Base-by-base conservation (phyloP, 2,888 invertebrate species). In the Adelphocoris suturalis region DNA sequence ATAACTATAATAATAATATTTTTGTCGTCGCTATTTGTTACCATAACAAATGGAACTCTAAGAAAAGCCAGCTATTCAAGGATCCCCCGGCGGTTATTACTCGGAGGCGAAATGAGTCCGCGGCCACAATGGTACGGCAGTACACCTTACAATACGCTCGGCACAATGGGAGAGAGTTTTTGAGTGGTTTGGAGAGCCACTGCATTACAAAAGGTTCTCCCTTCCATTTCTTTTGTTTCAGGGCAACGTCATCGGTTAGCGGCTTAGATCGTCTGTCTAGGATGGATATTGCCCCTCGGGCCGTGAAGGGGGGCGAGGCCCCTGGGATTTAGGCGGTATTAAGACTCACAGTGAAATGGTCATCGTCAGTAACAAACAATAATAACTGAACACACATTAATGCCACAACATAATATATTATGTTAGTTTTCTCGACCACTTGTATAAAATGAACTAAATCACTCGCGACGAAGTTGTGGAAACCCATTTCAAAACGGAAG, bases 161-260 rank as follows among this genome's bases (percentile, higher is more conserved):
- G n/a, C 68, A 68, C 68, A 68, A 68, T 68, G 27, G 68, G 23
- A 68, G 68, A 68, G 68, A 61, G 61, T 61, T 68, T 68, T 68
- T 68, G 68, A 68, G 68, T 23, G 68, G 68, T 68, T 68, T 68
- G 68, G 68, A 68, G 68, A 68, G 68, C 19, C 23, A n/a, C n/a
- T 19, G 11, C 19, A 12, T 19, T 68, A 19, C n/a, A n/a, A 68
- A 68, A 68, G 19, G 68, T n/a, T 68, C 19, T 19, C 19, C 68
- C 68, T 19, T 68, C 19, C 68, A 7, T 23, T 13, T 23, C 68
- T 68, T 68, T 68, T 68, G 68, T 68, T 68, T 23, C 68, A 68
- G 68, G 19, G 23, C 68, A 23, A 68, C 68, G 68, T 68, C 68
- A 68, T 68, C 68, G 68, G 68, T 68, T 68, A 68, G 68, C 68